phyloP scores from a whole-genome alignment of 1,140 invertebrate genomes.

The Maconellicoccus hirsutus region DNA sequence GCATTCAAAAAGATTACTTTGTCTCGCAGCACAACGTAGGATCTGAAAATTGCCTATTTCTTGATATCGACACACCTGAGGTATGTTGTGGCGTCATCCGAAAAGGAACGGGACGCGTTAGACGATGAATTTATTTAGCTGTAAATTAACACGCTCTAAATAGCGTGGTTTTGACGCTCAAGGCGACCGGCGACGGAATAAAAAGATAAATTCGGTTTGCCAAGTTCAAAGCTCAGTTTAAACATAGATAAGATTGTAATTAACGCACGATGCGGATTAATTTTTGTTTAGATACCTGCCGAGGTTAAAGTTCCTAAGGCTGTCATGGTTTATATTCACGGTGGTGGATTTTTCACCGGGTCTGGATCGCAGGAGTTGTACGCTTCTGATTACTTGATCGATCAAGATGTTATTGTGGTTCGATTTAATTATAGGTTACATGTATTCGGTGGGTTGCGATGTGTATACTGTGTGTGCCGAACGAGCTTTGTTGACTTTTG shows the following conservation, averaged over 20 bases:
- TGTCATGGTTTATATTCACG: conserved; percentile 52
- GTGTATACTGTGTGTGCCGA: too few species aligned
- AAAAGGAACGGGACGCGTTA: too few species aligned
- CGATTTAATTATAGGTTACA: conserved; percentile 66
- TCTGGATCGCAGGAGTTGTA: conserved; percentile 38
- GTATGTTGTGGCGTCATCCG: too few species aligned
- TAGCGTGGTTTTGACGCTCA: too few species aligned
- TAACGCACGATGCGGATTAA: too few species aligned
- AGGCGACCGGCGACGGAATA: too few species aligned
- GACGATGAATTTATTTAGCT: not conserved
- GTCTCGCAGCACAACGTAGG: not conserved
- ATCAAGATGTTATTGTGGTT: conserved; percentile 61
- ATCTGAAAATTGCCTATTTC: conserved; percentile 27
- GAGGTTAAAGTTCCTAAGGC: conserved; percentile 30
- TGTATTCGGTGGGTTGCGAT: conserved; percentile 38
- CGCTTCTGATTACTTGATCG: conserved; percentile 57
- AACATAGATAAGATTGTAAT: too few species aligned
- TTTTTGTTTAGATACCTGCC: not conserved
- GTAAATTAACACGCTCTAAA: too few species aligned
- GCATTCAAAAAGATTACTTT: conserved; percentile 24
- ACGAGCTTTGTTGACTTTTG: too few species aligned
- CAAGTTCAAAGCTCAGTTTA: too few species aligned
- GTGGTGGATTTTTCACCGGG: conserved; percentile 46
- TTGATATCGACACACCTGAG: conserved; percentile 26
- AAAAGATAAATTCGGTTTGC: too few species aligned